phyloP scores from a whole-genome alignment of 2,113 vertebrate genomes.

The Otis tarda region DNA sequence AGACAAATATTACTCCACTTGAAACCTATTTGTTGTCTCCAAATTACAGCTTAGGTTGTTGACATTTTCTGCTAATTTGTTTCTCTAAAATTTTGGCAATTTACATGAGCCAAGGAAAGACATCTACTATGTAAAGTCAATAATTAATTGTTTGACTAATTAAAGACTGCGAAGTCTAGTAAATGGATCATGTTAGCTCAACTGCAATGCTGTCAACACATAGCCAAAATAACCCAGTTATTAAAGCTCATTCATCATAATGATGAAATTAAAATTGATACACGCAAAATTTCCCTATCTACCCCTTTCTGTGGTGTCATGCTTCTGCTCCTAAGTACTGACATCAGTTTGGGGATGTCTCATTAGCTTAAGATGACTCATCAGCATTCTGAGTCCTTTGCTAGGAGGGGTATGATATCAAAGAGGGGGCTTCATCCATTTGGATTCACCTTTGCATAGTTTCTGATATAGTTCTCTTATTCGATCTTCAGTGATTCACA shows the following conservation, averaged over 20 bases:
- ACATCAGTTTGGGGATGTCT: not conserved
- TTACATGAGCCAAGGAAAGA: not conserved
- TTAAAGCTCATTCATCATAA: not conserved
- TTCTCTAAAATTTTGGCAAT: not conserved
- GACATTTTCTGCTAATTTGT: not conserved
- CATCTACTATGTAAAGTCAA: not conserved
- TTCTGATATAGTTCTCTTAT: not conserved
- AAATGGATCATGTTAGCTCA: not conserved
- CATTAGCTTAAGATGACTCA: accelerated
- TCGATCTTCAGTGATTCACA: not conserved
- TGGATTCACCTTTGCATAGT: not conserved
- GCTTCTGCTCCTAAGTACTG: not conserved
- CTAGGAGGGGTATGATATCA: not conserved
- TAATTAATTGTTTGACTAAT: not conserved
- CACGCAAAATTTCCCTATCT: not conserved
- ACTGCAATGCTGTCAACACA: not conserved
- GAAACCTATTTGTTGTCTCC: not conserved
- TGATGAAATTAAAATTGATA: not conserved
- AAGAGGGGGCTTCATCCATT: accelerated
- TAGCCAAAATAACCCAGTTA: not conserved
- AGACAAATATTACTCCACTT: not conserved
- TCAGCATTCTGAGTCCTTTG: not conserved
- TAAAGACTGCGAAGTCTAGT: not conserved
- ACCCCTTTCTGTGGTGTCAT: not conserved
- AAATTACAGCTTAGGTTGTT: not conserved